phyloP scores from a whole-genome alignment of 2,113 vertebrate genomes.

The Macrotis lagotis region DNA sequence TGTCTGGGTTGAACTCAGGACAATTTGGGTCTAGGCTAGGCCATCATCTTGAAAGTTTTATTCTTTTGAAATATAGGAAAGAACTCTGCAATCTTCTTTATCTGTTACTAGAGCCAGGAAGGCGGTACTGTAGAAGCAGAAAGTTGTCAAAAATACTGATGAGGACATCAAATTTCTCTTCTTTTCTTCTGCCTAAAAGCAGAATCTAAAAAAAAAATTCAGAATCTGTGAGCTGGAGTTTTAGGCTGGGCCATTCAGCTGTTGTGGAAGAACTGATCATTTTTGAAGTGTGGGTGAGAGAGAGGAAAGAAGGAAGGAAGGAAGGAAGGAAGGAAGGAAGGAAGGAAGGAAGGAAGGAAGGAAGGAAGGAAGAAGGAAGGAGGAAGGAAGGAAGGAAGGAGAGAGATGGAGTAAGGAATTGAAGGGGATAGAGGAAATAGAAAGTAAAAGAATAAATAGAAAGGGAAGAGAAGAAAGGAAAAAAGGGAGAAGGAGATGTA shows the following conservation, averaged over 20 bases:
- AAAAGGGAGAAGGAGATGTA: rapidly evolving
- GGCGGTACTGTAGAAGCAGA: not conserved
- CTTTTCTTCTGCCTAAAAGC: not conserved
- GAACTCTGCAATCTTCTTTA: not conserved
- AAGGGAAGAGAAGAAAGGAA: rapidly evolving
- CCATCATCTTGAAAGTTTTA: not conserved
- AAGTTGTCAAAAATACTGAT: not conserved
- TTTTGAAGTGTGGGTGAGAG: not conserved
- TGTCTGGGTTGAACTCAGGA: not conserved
- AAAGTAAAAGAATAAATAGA: too few relatives aligned
- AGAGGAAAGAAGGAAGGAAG: not conserved
- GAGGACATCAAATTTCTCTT: not conserved
- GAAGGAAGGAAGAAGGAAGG: too few relatives aligned
- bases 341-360: too few relatives aligned
- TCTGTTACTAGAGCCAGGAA: not conserved
- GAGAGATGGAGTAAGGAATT: too few relatives aligned
- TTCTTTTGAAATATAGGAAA: not conserved
- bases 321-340: too few relatives aligned
- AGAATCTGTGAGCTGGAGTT: not conserved
- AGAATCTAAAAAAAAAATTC: not conserved
- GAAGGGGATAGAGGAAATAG: too few relatives aligned
- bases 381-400: too few relatives aligned
- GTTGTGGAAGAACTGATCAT: not conserved
- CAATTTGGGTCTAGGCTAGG: not conserved
- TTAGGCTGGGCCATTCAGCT: not conserved